Base-by-base conservation (phyloP, 92 coral and sea anemone genomes). In the Chrysogorgia sp. region DNA sequence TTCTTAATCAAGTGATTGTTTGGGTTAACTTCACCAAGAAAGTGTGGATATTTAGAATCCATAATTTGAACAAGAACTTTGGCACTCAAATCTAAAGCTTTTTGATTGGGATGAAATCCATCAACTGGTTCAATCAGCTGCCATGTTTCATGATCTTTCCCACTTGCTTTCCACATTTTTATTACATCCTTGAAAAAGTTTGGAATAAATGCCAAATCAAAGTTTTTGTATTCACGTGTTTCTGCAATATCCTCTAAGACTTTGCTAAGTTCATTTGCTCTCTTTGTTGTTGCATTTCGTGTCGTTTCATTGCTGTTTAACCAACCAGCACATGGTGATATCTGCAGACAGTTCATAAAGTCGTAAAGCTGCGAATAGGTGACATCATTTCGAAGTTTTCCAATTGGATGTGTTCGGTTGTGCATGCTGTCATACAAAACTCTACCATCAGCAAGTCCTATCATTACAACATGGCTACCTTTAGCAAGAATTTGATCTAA, bases 261-360 rank as follows among this genome's bases (percentile, higher is more conserved):
- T 23, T 67, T 89, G 13, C 90, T 81, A 62, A 96, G 83, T 40
- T 86, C 92, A 24, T 80, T 69, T 43, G 96, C 85, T 55, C 99
- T 82, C 64, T 88, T 86, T 10, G 85, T 67, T 23, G 99, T n/a
- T 20, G 81, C 76, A 80, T 91, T 86, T 53, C 99, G 83, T 10
- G 89, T 74, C 3, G 92, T 85, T 88, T 89, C 91, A 64, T 96
- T 96, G 8, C 89, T 85, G 67, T 96, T 96, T 90, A 96, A 31
- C 77, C 85, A 96, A 3, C 97, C 99, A 62, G 76, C 92, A 63
- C 99, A 96, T 0, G 99, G 99, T 1, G 99, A 91, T 25, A 92
- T 41, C n/a, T 91, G 88, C 21, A 96, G 83, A 67, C 99, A 96
- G 83, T 96, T 96, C 84, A 96, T 9, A 50, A 91, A 96, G 71